phyloP scores from a whole-genome alignment of 2,888 invertebrate genomes.

The Coelopa pilipes region DNA sequence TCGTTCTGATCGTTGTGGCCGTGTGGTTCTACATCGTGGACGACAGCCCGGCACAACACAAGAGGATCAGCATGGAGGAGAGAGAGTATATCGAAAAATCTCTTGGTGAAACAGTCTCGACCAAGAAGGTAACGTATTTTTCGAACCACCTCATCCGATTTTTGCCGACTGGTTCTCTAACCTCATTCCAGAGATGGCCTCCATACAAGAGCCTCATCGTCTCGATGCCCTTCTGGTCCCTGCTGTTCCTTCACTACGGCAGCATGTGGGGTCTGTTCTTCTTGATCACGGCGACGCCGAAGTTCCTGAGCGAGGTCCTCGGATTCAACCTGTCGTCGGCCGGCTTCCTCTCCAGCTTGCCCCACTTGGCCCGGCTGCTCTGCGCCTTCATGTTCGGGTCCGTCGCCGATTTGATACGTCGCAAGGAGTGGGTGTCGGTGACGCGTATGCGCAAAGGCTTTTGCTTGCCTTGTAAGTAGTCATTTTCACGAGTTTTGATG shows the following conservation, averaged over 20 bases:
- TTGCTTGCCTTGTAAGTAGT: constrained; percentile 72
- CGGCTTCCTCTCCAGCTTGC: constrained; percentile 76
- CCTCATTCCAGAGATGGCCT: constrained; percentile 71
- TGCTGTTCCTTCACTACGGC: constrained; percentile 77
- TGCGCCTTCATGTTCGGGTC: constrained; percentile 78
- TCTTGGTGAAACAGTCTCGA: constrained; percentile 70
- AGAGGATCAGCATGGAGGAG: constrained; percentile 73
- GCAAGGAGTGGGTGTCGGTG: constrained; percentile 66
- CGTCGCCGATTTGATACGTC: constrained; percentile 74
- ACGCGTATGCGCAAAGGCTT: constrained; percentile 75
- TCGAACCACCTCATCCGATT: no score
- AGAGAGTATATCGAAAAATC: constrained; percentile 73
- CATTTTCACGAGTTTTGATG: no score
- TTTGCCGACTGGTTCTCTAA: no score
- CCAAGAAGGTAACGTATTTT: constrained; percentile 68
- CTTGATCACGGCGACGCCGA: constrained; percentile 80
- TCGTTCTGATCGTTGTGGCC: constrained; percentile 70
- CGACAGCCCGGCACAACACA: constrained; percentile 74
- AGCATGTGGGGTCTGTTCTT: constrained; percentile 82
- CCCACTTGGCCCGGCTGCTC: constrained; percentile 76
- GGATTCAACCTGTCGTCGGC: constrained; percentile 79
- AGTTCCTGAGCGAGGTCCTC: constrained; percentile 76
- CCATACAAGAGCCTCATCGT: constrained; percentile 72
- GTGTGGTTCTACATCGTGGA: constrained; percentile 74
- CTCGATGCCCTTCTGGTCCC: constrained; percentile 77